These are phyloP conservation scores for Oscheius onirici DNA, from an alignment of 2,888 invertebrate species.

Conservation along the genomic window DNA sequence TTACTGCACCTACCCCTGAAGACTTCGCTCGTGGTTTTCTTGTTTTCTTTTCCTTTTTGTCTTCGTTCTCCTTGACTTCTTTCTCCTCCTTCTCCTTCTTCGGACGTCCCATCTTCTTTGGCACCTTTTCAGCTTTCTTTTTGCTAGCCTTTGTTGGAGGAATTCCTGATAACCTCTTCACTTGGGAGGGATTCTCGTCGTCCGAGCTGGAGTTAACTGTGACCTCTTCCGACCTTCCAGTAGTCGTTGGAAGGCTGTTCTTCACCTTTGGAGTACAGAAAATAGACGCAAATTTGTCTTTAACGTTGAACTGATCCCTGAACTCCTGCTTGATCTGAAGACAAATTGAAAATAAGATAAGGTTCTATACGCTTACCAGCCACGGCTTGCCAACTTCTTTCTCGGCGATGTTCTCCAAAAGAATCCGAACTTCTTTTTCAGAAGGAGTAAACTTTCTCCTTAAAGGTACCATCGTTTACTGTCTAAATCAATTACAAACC, in stretches of 20 bases:
- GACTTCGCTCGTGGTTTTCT: constrained; percentile 6
- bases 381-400: constrained; percentile 27
- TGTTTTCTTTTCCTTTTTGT: constrained; percentile 19
- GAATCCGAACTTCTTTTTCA: constrained; percentile 17
- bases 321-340: constrained; percentile 18
- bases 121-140: constrained; percentile 4
- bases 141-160: constrained; percentile 16
- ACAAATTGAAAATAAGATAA: neutral
- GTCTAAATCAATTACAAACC: neutral
- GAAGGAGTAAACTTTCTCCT: constrained; percentile 25
- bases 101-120: constrained; percentile 1
- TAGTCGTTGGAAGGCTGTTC: constrained; percentile 5
- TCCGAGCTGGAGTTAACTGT: constrained; percentile 27
- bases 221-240: constrained; percentile 9
- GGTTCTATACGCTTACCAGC: neutral
- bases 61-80: constrained; percentile 5
- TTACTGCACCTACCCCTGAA: neutral
- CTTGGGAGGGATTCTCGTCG: constrained; percentile 16
- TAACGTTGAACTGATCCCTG: constrained; percentile 11
- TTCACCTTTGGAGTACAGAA: constrained; percentile 33
- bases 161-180: constrained; percentile 12
- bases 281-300: constrained; percentile 30
- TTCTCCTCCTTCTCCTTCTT: constrained; percentile 22
- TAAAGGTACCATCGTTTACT: too few relatives aligned
- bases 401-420: constrained; percentile 18